A percentile compares a stretch with the other conserved stretches of the same genome.
phyloP scores from a whole-genome alignment of 2,888 invertebrate species.

The Melitaea athalia region DNA sequence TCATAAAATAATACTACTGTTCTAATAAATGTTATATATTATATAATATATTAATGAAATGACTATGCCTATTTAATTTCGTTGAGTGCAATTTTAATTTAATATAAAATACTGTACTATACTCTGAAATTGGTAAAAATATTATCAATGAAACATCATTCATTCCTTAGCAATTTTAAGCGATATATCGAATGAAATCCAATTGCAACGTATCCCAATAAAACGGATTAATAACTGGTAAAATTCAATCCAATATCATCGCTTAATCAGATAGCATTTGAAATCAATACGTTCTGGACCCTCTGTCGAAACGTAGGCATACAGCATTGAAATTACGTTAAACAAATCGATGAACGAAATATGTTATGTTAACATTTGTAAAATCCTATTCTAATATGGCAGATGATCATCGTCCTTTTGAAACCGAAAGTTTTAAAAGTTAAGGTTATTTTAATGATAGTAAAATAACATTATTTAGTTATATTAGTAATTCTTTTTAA shows the following conservation, averaged over 20 bases:
- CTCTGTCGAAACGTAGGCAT: constrained; percentile 2
- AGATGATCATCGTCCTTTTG: no score
- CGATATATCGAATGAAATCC: constrained; percentile 20
- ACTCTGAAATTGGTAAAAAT: no score
- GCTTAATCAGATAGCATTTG: constrained; percentile 31
- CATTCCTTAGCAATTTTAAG: constrained; percentile 19
- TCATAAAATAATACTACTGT: no score
- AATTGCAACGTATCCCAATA: constrained; percentile 26
- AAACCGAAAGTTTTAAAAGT: no score
- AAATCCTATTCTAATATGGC: no score
- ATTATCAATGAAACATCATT: neutral
- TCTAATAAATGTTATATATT: no score
- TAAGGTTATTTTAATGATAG: no score
- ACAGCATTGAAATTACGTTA: neutral
- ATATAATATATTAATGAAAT: no score
- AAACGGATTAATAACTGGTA: constrained; percentile 34
- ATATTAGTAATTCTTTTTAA: neutral
- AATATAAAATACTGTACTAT: no score
- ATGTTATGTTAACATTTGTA: no score
- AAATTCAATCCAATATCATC: constrained; percentile 34
- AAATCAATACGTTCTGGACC: constrained; percentile 21
- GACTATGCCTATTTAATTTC: no score
- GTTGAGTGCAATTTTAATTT: no score
- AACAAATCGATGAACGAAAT: neutral
- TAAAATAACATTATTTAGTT: neutral